Evolutionary conservation across 2,888 invertebrate genomes (phyloP), one percentile per base, ranked within the genome.

Genomic region (Heteropelma amictum): DNA sequence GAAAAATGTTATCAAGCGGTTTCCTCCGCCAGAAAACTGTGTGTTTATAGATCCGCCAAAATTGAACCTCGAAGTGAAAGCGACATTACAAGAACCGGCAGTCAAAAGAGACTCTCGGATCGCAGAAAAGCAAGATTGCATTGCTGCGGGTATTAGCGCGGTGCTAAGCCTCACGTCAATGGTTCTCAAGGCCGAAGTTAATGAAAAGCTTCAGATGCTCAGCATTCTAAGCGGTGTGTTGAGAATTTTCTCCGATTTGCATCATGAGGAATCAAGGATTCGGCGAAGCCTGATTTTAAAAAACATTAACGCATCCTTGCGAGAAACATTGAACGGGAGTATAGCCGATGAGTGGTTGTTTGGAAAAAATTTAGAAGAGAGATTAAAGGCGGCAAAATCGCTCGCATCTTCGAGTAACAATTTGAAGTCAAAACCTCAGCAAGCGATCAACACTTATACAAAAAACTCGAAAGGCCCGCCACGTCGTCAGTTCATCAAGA

Each of bases 381-480:
- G 28, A 23, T 54, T 72, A 6, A 67, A 63, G 12, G 40, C 67
- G 0, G 67, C 47, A 7, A 72, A 76, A 8, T 5, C 28, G 7
- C 30, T 74, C 12, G 49, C 51, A 49, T 23, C 8, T 3, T 33
- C 73, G 3, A 21, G 49, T 1, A 58, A 67, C n/a, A 64, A 58
- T 21, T 47, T 73, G 10, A 64, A 47, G n/a, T 6, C 47, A 7
- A 33, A 21, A 21, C 28, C 30, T n/a, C 12, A 49, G 17, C 49
- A 17, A 23, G 33, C 23, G 8, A 12, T 38, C 1, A 17, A 23
- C n/a, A 51, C 17, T 21, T 10, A 14, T 8, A 12, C 68, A 77
- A 77, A 77, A 79, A 79, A 77, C 75, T 2, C 28, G 38, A 71
- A 56, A 30, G 17, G 6, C 47, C 65, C 73, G 61, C 58, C 72